Evolutionary conservation across 2,888 invertebrate genomes (phyloP).

Genomic region (Nemapogon koenigi): DNA sequence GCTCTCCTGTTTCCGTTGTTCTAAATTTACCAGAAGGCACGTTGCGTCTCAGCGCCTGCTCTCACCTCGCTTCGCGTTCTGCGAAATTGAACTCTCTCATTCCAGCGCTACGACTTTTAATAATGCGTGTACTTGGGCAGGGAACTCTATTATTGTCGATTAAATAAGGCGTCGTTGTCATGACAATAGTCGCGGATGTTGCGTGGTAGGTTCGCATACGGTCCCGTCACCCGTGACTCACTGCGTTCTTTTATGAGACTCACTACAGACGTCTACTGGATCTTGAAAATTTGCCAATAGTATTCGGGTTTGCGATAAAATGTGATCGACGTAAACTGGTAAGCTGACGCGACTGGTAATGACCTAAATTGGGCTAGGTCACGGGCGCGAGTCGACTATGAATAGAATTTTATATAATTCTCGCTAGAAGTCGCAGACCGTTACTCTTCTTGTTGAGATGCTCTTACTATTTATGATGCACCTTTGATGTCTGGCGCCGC

Average conservation of each 20-base stretch:
- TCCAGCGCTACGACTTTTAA: constrained; percentile 24
- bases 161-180: no score
- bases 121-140: constrained; percentile 5
- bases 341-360: constrained; percentile 46
- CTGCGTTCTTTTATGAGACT: constrained; percentile 36
- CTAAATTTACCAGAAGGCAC: constrained; percentile 46
- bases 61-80: constrained; percentile 22
- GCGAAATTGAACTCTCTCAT: constrained; percentile 30
- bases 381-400: constrained; percentile 35
- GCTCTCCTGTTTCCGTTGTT: constrained; percentile 47
- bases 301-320: constrained; percentile 34
- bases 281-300: constrained; percentile 62
- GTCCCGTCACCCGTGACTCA: constrained; percentile 1
- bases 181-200: constrained; percentile 15
- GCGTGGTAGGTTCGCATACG: constrained; percentile 15
- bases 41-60: constrained; percentile 25
- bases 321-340: constrained; percentile 58
- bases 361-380: constrained; percentile 54
- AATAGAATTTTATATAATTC: constrained; percentile 23
- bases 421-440: constrained; percentile 20
- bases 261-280: constrained; percentile 51
- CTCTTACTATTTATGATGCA: constrained; percentile 26
- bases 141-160: no score
- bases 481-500: constrained; percentile 27
- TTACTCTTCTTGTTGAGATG: constrained; percentile 24